Evolutionary conservation across 2,888 invertebrate species (phyloP).

Genomic region (Schizotus pectinicornis): DNA sequence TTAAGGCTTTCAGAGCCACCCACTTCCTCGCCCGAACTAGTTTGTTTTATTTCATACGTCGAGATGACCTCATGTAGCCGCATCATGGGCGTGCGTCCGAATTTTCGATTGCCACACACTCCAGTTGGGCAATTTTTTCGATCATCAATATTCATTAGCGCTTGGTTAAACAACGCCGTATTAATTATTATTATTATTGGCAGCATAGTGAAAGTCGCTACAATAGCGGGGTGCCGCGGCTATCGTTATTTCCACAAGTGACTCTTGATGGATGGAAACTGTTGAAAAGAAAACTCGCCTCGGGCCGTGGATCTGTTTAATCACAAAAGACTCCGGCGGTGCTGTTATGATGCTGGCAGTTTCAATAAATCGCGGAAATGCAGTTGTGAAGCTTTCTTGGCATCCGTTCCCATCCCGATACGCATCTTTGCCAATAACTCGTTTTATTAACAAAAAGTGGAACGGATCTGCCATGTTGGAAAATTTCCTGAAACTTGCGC

Average conservation of each 20-base stretch:
- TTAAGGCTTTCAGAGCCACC: conserved; percentile 49
- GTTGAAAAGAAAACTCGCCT: no score
- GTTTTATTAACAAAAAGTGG: conserved; percentile 35
- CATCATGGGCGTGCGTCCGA: not conserved
- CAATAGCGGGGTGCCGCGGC: not conserved
- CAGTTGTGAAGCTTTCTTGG: conserved; percentile 47
- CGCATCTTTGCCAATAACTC: conserved; percentile 40
- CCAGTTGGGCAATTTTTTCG: not conserved
- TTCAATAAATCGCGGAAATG: conserved; percentile 23
- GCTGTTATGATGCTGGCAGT: conserved; percentile 3
- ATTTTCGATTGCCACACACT: not conserved
- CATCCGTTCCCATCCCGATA: conserved; percentile 50
- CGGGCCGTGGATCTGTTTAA: no score
- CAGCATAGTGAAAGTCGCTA: conserved; percentile 3
- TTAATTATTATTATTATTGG: conserved; percentile 3
- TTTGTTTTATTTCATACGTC: conserved; percentile 38
- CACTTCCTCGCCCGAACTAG: conserved; percentile 47
- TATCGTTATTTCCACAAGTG: conserved; percentile 14
- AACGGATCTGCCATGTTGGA: conserved; percentile 27
- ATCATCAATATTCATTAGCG: conserved; percentile 20
- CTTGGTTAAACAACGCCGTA: not conserved
- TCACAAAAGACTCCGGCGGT: conserved; percentile 2
- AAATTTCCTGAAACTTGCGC: conserved; percentile 11
- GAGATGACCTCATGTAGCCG: conserved; percentile 32
- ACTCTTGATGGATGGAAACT: no score